Percentiles rank a stretch among this genome's conserved stretches.
Evolutionary conservation across 1,140 invertebrate species (phyloP).

Genomic region (Psilanteris sp.): DNA sequence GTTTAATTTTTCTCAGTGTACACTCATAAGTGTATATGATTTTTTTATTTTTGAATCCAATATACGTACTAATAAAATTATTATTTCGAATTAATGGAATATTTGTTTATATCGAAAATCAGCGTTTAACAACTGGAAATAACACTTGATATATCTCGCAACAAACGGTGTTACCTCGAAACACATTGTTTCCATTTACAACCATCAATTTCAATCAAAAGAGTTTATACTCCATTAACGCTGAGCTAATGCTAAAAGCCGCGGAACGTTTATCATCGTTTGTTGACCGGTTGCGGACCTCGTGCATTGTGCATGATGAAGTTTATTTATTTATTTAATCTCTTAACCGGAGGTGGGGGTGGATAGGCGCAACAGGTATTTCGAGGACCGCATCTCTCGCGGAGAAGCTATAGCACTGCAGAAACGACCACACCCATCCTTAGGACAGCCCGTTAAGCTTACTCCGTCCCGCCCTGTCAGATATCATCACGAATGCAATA

Average conservation of each 20-base stretch:
- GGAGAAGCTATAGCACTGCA: slow-evolving; percentile 41
- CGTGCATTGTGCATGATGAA: slow-evolving; percentile 30
- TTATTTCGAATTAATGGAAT: too few species aligned
- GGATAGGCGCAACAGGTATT: slow-evolving; percentile 59
- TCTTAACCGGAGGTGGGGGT: slow-evolving; percentile 24
- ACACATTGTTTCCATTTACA: slow-evolving; percentile 51
- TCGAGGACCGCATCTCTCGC: slow-evolving; percentile 52
- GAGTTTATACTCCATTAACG: slow-evolving; percentile 56
- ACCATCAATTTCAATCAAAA: slow-evolving; percentile 60
- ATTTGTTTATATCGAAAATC: too few species aligned
- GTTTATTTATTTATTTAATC: slow-evolving; percentile 64
- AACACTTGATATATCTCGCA: not conserved
- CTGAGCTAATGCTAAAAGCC: slow-evolving; percentile 44
- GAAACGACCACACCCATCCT: slow-evolving; percentile 58
- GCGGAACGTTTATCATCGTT: slow-evolving; percentile 62
- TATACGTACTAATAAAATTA: too few species aligned
- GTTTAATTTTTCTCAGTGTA: too few species aligned
- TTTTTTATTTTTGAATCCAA: too few species aligned
- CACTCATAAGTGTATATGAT: too few species aligned
- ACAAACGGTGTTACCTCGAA: not conserved
- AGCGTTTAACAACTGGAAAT: slow-evolving; percentile 17
- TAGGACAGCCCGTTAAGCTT: slow-evolving; percentile 57
- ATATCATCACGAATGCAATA: slow-evolving; percentile 64
- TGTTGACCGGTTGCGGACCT: slow-evolving; percentile 39
- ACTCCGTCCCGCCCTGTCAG: slow-evolving; percentile 60